phyloP scores from a whole-genome alignment of 2,113 vertebrate species.

The Campylorhamphus procurvoides region DNA sequence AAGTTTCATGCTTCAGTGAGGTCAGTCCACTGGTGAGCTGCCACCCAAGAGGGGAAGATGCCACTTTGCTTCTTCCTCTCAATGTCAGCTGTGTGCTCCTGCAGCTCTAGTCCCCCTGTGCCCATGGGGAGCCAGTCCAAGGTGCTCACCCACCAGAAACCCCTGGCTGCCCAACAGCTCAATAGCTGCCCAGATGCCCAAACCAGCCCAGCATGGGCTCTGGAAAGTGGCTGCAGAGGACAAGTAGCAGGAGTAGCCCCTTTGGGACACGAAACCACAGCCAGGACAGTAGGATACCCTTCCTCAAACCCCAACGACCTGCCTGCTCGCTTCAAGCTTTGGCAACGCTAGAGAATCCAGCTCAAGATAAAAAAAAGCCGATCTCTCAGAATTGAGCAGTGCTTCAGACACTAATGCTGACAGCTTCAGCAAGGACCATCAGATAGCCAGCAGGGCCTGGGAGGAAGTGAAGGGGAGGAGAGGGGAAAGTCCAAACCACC shows the following conservation, averaged over 20 bases:
- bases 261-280: neutral
- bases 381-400: neutral
- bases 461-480: neutral
- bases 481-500: neutral
- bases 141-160: neutral
- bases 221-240: neutral
- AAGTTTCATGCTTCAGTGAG: neutral
- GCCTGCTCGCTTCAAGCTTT: rapidly evolving
- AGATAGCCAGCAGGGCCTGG: neutral
- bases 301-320: neutral
- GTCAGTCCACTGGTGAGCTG: neutral
- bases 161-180: neutral
- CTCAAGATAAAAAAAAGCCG: neutral
- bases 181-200: neutral
- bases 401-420: neutral
- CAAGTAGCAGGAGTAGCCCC: neutral
- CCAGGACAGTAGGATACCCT: neutral
- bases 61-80: neutral
- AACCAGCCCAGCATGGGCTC: neutral
- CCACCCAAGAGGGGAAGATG: neutral
- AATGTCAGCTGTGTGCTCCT: neutral
- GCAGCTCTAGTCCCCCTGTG: neutral
- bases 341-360: neutral
- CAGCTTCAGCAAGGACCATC: neutral
- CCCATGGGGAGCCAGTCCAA: neutral